A percentile compares a stretch with the other conserved stretches of the same genome.
These are phyloP conservation scores for Neosilurus mollespiculum DNA, from an alignment of 2,797 vertebrate genomes.

Conservation along the genomic window DNA sequence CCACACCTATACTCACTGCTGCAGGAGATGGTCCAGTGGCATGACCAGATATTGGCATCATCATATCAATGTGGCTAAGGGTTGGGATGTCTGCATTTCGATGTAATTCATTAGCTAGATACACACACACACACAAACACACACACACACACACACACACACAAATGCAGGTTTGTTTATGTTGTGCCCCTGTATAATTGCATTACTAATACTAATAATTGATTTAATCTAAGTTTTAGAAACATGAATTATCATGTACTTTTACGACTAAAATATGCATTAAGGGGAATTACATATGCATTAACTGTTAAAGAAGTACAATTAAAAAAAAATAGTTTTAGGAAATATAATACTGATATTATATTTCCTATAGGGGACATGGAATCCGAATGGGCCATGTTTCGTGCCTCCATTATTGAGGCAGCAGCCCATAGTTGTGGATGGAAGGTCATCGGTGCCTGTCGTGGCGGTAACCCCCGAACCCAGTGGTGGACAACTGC, in stretches of 20 bases:
- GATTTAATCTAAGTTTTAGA: background rate
- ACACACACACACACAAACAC: slow-evolving; percentile 39
- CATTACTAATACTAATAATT: background rate
- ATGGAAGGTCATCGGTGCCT: no score
- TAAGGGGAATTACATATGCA: no score
- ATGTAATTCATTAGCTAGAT: slow-evolving; percentile 64
- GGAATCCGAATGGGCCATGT: no score
- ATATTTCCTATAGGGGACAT: no score
- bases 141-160: background rate
- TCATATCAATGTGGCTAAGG: slow-evolving; percentile 68
- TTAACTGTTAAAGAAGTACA: no score
- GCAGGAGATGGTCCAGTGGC: slow-evolving; percentile 45
- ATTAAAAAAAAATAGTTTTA: no score
- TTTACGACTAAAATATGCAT: background rate
- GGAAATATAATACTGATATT: background rate
- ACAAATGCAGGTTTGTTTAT: background rate
- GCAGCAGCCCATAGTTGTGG: no score
- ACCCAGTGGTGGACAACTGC: no score
- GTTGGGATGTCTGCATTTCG: slow-evolving; percentile 75
- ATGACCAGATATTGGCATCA: slow-evolving; percentile 56
- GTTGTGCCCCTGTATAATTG: background rate
- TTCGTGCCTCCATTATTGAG: no score
- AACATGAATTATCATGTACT: background rate
- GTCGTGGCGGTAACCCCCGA: no score
- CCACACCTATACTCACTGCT: background rate